A percentile compares a stretch with the other conserved stretches of the same genome.
These are phyloP conservation scores for Gambusia yucatana DNA, from an alignment of 2,797 vertebrate species.

Conservation along the genomic window DNA sequence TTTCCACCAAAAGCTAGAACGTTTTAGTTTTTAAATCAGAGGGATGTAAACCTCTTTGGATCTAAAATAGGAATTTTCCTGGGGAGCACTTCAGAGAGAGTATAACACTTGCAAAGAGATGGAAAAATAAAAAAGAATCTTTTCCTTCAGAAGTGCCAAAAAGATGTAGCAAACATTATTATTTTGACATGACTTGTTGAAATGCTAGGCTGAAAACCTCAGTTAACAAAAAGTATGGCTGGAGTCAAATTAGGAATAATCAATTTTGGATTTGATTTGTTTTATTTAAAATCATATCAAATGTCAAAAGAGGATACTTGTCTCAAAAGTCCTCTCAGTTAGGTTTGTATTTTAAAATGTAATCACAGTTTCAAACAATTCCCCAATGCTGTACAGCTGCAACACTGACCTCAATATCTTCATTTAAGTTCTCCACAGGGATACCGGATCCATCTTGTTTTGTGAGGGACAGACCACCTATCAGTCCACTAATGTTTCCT, in stretches of 20 bases:
- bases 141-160: background rate
- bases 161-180: no score
- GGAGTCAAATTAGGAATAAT: background rate
- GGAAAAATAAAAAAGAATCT: background rate
- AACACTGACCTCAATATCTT: slow-evolving; percentile 86
- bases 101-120: background rate
- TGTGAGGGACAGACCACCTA: slow-evolving; percentile 85
- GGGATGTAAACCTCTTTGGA: background rate
- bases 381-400: background rate
- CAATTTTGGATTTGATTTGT: background rate
- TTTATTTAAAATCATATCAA: background rate
- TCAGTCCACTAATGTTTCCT: slow-evolving; percentile 79
- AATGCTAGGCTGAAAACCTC: background rate
- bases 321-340: background rate
- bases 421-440: slow-evolving; percentile 80
- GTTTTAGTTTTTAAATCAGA: background rate
- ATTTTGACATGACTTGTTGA: background rate
- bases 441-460: slow-evolving; percentile 79
- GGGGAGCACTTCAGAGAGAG: background rate
- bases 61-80: background rate
- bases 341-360: slow-evolving; percentile 6
- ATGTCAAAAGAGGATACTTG: background rate
- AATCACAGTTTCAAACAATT: background rate
- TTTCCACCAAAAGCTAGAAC: background rate
- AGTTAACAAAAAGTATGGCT: background rate